Base-by-base conservation (phyloP, 2,888 invertebrate genomes). In the Epirrita christyi region DNA sequence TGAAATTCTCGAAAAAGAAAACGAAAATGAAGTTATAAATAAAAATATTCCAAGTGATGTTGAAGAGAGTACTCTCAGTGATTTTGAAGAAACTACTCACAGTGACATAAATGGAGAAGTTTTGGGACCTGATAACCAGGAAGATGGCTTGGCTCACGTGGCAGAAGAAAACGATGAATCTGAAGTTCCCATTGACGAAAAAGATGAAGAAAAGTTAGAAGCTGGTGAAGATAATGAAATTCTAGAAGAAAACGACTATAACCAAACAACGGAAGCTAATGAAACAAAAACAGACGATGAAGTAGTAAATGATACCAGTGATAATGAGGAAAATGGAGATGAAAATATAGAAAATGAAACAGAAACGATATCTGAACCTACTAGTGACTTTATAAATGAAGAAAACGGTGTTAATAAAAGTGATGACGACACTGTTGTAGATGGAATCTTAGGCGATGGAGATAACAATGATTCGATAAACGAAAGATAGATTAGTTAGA, bases 381-480 rank as follows among this genome's bases (percentile, higher is more conserved):
- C 44, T 13, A 57, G 47, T 28, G 48, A 54, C 15, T 42, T 45
- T 13, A 21, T 53, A 6, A 53, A 44, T 41, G 53, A 53, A 42
- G 53, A 56, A 11, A 46, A 50, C 6, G 13, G 13, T 36, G 45
- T 40, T 27, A 37, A 14, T 10, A 65, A 68, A 11, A 71, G 61
- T 50, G 76, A 67, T 14, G 81, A 81, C 8, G 80, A 80, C 41
- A 80, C 80, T 51, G 72, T 63, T 62, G 76, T 63, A 32, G 61
- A 61, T 45, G 45, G 57, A 37, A 58, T 61, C n/a, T 45, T 61
- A 32, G 58, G 55, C 6, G 50, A 55, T 29, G 55, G 36, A 34
- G 56, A 60, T 0, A 37, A 51, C 3, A 41, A 44, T 41, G 58
- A 61, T 45, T 55, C 52, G 10, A 54, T 34, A 6, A 61, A 58